phyloP scores from a whole-genome alignment of 2,113 vertebrate genomes.

The Deroptyus accipitrinus region DNA sequence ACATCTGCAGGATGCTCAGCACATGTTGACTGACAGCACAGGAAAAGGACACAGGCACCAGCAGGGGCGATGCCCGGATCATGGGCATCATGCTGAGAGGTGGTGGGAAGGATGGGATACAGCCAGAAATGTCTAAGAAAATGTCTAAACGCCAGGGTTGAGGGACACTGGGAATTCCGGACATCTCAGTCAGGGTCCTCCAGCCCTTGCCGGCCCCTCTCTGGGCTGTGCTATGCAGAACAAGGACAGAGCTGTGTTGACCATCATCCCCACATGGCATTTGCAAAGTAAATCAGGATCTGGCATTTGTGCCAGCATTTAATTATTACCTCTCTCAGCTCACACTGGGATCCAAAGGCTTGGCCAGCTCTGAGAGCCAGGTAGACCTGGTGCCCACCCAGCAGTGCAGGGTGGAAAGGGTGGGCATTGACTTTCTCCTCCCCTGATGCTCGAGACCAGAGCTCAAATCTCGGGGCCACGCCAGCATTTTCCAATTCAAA shows the following conservation, averaged over 20 bases:
- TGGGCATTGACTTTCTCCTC: background rate
- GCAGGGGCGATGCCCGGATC: background rate
- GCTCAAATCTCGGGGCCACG: fast-evolving
- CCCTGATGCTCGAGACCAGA: fast-evolving
- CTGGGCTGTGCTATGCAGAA: background rate
- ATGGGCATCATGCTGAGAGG: fast-evolving
- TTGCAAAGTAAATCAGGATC: background rate
- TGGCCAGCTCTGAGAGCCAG: background rate
- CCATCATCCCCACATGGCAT: background rate
- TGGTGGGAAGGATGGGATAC: background rate
- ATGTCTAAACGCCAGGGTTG: background rate
- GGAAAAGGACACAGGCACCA: background rate
- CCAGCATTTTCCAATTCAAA: background rate
- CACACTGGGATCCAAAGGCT: background rate
- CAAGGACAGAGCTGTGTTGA: background rate
- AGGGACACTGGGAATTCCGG: background rate
- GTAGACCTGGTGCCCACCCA: background rate
- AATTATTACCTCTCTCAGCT: background rate
- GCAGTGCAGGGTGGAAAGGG: background rate
- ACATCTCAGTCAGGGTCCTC: background rate
- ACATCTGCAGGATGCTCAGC: background rate
- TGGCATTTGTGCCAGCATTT: background rate
- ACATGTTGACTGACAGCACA: fast-evolving
- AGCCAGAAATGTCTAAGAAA: background rate
- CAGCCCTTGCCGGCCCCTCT: background rate